Conservation (phyloP, 2,113 vertebrate species). For the Electrona antarctica region DNA sequence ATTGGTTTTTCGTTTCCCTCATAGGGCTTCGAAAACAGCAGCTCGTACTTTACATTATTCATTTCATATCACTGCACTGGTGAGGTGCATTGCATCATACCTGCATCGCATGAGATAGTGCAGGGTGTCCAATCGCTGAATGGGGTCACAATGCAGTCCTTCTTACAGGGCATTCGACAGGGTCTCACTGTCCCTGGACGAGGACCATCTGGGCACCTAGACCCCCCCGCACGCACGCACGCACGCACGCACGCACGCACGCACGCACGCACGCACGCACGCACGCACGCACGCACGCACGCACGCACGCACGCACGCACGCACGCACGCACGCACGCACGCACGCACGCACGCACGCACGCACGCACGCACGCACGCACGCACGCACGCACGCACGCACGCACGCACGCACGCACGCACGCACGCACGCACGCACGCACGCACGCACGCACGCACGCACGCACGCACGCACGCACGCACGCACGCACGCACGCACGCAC, state of each 20-base stretch:
- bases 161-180: slow-evolving; percentile 91
- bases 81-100: slow-evolving; percentile 62
- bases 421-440: slow-evolving; percentile 17
- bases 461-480: not conserved
- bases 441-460: not conserved
- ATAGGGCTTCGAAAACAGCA: not conserved
- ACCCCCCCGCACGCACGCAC: slow-evolving; percentile 7
- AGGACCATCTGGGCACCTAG: slow-evolving; percentile 91
- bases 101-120: slow-evolving; percentile 86
- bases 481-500: too few species aligned
- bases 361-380: too few species aligned
- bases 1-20: not conserved
- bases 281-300: slow-evolving; percentile 9
- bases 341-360: not conserved
- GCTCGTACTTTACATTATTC: not conserved
- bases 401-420: not conserved
- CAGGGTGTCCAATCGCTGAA: slow-evolving; percentile 93
- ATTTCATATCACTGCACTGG: too few species aligned
- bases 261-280: slow-evolving; percentile 9
- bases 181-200: slow-evolving; percentile 90
- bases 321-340: slow-evolving; percentile 3
- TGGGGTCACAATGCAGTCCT: slow-evolving; percentile 90
- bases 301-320: not conserved
- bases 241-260: not conserved
- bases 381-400: slow-evolving; percentile 6